Percentiles rank a stretch among this genome's conserved stretches.
phyloP scores from a whole-genome alignment of 2,797 vertebrate species.

The Acanthurus lineatus region DNA sequence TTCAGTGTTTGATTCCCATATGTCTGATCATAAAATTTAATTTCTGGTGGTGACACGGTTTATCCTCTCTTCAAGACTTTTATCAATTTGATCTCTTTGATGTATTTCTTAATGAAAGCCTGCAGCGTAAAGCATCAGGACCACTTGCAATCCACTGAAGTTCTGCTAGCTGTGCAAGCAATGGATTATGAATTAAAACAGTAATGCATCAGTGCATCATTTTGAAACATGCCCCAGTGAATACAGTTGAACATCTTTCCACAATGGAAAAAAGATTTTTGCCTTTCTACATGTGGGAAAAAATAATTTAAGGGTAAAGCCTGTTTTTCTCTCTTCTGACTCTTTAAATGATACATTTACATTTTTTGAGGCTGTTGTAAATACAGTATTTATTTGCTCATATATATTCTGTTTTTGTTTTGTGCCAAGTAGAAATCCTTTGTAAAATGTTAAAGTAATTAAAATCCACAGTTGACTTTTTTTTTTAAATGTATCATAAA shows the following conservation, averaged over 20 bases:
- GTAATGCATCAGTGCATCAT: slow-evolving; percentile 48
- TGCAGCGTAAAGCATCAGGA: slow-evolving; percentile 64
- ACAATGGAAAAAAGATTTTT: slow-evolving; percentile 14
- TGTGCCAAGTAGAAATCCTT: neutral
- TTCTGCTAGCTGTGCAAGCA: slow-evolving; percentile 54
- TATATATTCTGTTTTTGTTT: neutral
- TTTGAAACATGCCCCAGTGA: slow-evolving; percentile 48
- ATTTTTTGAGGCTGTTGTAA: neutral
- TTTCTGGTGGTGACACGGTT: slow-evolving; percentile 65
- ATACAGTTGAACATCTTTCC: slow-evolving; percentile 8
- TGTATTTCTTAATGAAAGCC: slow-evolving; percentile 73
- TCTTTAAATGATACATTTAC: neutral
- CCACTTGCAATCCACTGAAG: slow-evolving; percentile 58
- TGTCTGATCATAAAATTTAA: slow-evolving; percentile 65
- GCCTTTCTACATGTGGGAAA: neutral
- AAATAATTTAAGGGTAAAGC: neutral
- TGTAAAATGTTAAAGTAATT: neutral
- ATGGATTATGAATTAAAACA: slow-evolving; percentile 49
- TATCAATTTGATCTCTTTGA: slow-evolving; percentile 77
- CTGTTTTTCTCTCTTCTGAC: slow-evolving; percentile 7
- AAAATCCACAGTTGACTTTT: neutral
- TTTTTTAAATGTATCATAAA: neutral
- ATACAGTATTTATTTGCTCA: neutral
- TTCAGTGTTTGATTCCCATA: slow-evolving; percentile 60
- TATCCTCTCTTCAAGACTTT: slow-evolving; percentile 53